Evolutionary conservation across 2,888 invertebrate species (phyloP).

Genomic region (Tineola bisselliella): DNA sequence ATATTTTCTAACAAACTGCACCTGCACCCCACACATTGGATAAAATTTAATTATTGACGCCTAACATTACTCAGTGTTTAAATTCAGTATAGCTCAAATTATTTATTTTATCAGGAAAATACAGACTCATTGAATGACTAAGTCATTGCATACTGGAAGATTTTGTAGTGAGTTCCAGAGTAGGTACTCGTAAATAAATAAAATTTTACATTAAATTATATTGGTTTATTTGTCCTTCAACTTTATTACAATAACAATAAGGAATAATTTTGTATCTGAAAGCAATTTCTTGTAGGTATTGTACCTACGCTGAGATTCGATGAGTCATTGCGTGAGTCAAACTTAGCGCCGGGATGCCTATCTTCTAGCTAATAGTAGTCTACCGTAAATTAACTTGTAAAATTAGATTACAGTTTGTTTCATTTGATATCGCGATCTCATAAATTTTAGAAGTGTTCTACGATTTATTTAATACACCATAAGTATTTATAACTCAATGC

Average conservation of each 20-base stretch:
- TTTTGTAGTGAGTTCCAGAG: background rate
- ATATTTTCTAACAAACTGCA: too few relatives aligned
- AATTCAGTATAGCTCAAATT: too few relatives aligned
- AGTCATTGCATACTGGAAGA: background rate
- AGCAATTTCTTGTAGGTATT: background rate
- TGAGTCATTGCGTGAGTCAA: background rate
- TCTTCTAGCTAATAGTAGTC: background rate
- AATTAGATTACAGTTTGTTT: background rate
- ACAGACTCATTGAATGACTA: background rate
- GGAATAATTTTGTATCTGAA: background rate
- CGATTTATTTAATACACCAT: too few relatives aligned
- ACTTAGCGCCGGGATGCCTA: background rate
- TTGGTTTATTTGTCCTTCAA: background rate
- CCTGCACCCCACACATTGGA: too few relatives aligned
- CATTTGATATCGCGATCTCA: background rate
- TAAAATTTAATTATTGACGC: too few relatives aligned
- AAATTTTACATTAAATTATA: background rate
- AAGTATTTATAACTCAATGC: too few relatives aligned
- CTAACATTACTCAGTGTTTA: background rate
- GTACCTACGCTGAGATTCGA: background rate
- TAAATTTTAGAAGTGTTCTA: too few relatives aligned
- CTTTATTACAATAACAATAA: background rate
- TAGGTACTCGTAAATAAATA: background rate
- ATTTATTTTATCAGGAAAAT: background rate
- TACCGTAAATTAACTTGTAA: constrained; percentile 1